Evolutionary conservation across 1,140 invertebrate species (phyloP), one percentile per base, ranked within the genome.

Genomic region (Hycleus phaleratus): DNA sequence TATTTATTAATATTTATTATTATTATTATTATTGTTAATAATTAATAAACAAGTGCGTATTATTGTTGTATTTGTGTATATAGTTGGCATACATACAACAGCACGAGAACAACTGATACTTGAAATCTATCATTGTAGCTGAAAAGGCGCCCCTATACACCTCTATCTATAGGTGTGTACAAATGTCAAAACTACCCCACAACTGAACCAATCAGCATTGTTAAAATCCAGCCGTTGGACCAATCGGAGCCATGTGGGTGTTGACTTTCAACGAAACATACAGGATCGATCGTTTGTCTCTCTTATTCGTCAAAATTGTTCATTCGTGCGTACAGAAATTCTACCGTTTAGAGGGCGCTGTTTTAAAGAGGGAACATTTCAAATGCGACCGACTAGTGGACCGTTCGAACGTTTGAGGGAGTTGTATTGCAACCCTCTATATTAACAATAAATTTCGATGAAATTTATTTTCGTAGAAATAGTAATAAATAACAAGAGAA

Each of bases 331-430:
- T 32, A 4, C 32, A 72, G 62, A 52, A 61, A 60, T 67, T 62
- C 61, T 49, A 49, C 67, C 71, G 70, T 53, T 62, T 59, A 69
- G 71, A 72, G 71, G 68, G 66, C 64, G 68, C 69, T 69, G 71
- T 64, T 24, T 32, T 32, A 7, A 5, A 32, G 32, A 32, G 32
- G 32, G 32, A 32, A 32, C 32, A 32, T 32, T 32, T 32, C 7
- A 32, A 32, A 32, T 32, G 7, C 32, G 18, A 32, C 32, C 32
- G 7, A 2, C 32, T 32, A 32, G 32, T 32, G 7, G 32, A 32
- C 7, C 7, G 7, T 32, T 32, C 1, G 32, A 2, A 32, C 32
- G 32, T 32, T 32, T 32, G 32, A 32, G 32, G 32, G 32, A 32
- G 32, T 32, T 32, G 4, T 4, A 32, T 5, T 32, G 32, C 32